Conservation (phyloP, 1,140 invertebrate genomes). For the Philotrypesis tridentata region DNA sequence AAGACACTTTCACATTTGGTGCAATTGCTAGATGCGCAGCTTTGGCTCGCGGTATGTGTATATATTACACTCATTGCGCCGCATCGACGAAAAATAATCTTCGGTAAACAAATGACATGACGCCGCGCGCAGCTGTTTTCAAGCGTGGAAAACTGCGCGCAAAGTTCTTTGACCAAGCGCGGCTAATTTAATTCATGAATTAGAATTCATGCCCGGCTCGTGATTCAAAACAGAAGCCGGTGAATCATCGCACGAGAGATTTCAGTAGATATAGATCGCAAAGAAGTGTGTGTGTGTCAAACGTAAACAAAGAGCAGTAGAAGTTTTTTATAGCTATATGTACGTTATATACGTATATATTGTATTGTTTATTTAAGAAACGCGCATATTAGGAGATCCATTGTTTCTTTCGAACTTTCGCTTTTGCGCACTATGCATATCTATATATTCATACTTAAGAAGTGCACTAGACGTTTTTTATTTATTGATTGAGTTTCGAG, state of each 20-base stretch:
- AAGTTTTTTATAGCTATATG: too few species aligned
- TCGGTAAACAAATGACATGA: too few species aligned
- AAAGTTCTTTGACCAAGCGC: conserved; percentile 23
- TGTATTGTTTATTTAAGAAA: background rate
- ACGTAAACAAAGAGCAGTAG: background rate
- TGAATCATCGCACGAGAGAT: conserved; percentile 14
- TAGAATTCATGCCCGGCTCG: background rate
- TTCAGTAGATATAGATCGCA: conserved; percentile 16
- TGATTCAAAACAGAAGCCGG: conserved; percentile 7
- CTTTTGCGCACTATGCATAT: too few species aligned
- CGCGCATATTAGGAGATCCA: conserved; percentile 19
- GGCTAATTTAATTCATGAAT: conserved; percentile 21
- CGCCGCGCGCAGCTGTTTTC: too few species aligned
- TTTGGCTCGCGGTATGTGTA: background rate
- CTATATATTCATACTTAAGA: too few species aligned
- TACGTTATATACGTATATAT: too few species aligned
- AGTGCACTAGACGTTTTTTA: too few species aligned
- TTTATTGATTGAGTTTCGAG: too few species aligned
- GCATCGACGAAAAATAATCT: too few species aligned
- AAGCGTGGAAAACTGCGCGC: background rate
- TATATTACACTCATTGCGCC: too few species aligned
- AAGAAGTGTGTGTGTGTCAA: background rate
- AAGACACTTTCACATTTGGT: background rate
- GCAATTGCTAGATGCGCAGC: too few species aligned
- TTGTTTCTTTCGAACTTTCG: too few species aligned